Base-by-base conservation (phyloP, 2,797 vertebrate genomes). In the Lithobates pipiens region DNA sequence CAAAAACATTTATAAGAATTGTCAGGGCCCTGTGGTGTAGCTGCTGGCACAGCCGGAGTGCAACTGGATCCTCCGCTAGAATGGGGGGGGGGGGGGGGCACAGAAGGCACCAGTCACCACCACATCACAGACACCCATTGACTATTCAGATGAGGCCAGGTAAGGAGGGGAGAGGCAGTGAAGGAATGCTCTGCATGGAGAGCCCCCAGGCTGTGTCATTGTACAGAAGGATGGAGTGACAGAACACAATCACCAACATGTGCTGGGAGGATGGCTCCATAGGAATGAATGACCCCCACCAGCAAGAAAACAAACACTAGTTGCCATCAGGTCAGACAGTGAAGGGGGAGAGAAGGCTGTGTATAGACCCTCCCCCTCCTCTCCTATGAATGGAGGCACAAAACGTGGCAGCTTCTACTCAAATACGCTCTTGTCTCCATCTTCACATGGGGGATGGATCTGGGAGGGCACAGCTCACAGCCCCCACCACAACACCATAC, bases 391-490 rank as follows among this genome's bases (percentile, higher is more conserved):
- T 83, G 78, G 70, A n/a, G 54, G 65, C 65, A 71, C 65, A 77
- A 70, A 86, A 86, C 85, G 85, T 86, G 85, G 79, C 85, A 82
- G 65, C 70, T 80, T 50, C 72, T 46, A 79, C 74, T 82, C 74
- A 82, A 86, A 63, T 36, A 86, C 36, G 23, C 72, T 82, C 75
- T 82, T 86, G 83, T 80, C 71, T 65, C n/a, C 10, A 27, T 18
- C 34, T 63, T 80, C 25, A 39, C 29, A 29, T 27, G 70, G 77
- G 16, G 63, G 83, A 72, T 42, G 83, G 83, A 32, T 68, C 61
- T 10, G 76, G 70, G 77, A 70, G 84, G 84, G 84, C 42, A 50
- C 44, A 80, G 42, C 44, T n/a, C 27, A 39, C 8, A 32, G 16
- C 32, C 54, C 54, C 11, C 32, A 8, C 3, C 11, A 70, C 29